Evolutionary conservation across 2,888 invertebrate species (phyloP), one percentile per base, ranked within the genome.

Genomic region (Aplocera efformata): DNA sequence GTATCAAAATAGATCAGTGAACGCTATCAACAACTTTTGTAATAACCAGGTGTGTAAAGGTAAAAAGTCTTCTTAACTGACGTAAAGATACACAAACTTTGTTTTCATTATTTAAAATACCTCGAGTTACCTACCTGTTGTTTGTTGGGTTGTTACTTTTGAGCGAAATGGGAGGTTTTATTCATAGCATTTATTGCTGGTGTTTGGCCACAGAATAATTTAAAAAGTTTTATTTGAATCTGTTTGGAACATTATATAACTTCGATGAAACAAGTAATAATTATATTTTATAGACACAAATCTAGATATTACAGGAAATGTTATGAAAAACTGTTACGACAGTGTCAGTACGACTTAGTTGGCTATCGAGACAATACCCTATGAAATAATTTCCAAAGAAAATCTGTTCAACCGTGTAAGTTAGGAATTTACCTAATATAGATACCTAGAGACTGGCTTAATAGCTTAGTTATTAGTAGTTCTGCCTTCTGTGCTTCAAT

Each of bases 31-130:
- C 31, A 55, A 55, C 46, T 55, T 55, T 55, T 50, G 48, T 42
- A 55, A 55, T 55, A 55, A 55, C 46, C 48, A 44, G 48, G 50
- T 50, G 51, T 44, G 46, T 50, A 43, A 54, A 50, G 33, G 48
- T 38, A 52, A 50, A 50, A 52, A 55, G 48, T 55, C 45, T 49
- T 34, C 39, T 42, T 38, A 50, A 48, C 51, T 52, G 46, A 47
- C 51, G 51, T 52, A 46, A 54, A 52, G 45, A 50, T 48, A 51
- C 42, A 37, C 41, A 34, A 55, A 55, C 48, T 55, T 50, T 46
- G 45, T 48, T 51, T 50, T 44, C 51, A 50, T 50, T 52, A 51
- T 50, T 50, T 54, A 51, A 48, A 51, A 54, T 46, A 33, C 28
- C 32, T 41, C 32, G 37, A 39, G 32, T 44, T 46, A 41, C 43